Conservation (phyloP, 2,113 vertebrate genomes). For the Dascyllus trimaculatus region DNA sequence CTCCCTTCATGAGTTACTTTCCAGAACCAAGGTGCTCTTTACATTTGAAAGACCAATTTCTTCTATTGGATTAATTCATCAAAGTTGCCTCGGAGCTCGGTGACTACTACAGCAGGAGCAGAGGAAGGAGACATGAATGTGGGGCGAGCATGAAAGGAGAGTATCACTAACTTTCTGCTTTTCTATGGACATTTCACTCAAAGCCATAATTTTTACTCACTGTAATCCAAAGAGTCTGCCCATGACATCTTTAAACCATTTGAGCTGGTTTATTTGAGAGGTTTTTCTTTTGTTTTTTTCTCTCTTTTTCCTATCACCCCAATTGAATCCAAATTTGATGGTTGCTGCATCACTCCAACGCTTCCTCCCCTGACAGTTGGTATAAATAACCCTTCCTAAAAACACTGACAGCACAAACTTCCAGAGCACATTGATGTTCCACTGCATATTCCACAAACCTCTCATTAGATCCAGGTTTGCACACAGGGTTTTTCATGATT, state of each 20-base stretch:
- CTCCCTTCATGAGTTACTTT: slow-evolving; percentile 49
- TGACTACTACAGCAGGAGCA: slow-evolving; percentile 45
- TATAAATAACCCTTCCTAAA: too few species aligned
- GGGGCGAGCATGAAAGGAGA: slow-evolving; percentile 32
- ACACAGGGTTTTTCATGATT: background rate
- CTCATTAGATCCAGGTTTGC: too few species aligned
- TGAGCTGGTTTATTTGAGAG: background rate
- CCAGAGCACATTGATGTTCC: too few species aligned
- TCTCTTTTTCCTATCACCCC: too few species aligned
- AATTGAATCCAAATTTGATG: too few species aligned
- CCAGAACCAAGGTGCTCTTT: slow-evolving; percentile 70
- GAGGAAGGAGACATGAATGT: slow-evolving; percentile 28
- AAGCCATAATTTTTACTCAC: slow-evolving; percentile 5
- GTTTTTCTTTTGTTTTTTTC: too few species aligned
- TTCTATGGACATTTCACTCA: slow-evolving; percentile 29
- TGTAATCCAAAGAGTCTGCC: slow-evolving; percentile 8
- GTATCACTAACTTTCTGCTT: slow-evolving; percentile 23
- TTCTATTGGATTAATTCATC: slow-evolving; percentile 74
- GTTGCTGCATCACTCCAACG: too few species aligned
- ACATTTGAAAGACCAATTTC: slow-evolving; percentile 69
- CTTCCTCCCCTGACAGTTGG: too few species aligned
- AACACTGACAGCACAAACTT: too few species aligned
- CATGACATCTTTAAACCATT: slow-evolving; percentile 27
- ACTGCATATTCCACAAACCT: background rate
- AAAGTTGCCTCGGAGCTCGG: slow-evolving; percentile 57